phyloP scores from a whole-genome alignment of 2,113 vertebrate genomes.

The Nerophis ophidion region DNA sequence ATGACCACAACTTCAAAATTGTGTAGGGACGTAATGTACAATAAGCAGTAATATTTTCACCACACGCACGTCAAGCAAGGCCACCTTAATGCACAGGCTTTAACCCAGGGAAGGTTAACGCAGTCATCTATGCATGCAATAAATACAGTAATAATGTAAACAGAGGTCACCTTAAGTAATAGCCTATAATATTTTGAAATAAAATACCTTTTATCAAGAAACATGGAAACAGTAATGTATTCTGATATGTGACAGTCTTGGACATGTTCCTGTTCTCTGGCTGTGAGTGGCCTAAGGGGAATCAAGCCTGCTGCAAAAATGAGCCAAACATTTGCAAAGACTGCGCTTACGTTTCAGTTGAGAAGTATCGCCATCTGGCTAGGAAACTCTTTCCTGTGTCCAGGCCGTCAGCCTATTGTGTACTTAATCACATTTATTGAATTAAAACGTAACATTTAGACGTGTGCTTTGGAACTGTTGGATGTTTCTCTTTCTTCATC shows the following conservation, averaged over 20 bases:
- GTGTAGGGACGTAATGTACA: too few species aligned
- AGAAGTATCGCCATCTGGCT: constrained; percentile 52
- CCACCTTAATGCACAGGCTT: too few species aligned
- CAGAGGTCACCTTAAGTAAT: too few species aligned
- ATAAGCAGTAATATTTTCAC: too few species aligned
- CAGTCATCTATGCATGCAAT: too few species aligned
- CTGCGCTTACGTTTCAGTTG: constrained; percentile 54
- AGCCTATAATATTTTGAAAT: too few species aligned
- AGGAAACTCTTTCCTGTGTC: constrained; percentile 42
- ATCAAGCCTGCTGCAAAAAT: constrained; percentile 41
- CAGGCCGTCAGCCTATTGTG: constrained; percentile 20
- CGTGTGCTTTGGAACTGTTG: constrained; percentile 10
- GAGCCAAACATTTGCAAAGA: constrained; percentile 56
- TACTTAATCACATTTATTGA: constrained; percentile 29
- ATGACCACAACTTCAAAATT: too few species aligned
- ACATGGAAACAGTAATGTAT: too few species aligned
- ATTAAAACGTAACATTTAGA: constrained; percentile 28
- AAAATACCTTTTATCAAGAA: too few species aligned
- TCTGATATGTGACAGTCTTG: constrained; percentile 53
- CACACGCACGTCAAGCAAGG: too few species aligned
- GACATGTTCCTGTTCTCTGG: constrained; percentile 50
- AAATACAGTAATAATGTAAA: too few species aligned
- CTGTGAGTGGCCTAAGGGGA: constrained; percentile 53
- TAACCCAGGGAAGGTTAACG: too few species aligned
- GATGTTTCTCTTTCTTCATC: background rate